phyloP scores from a whole-genome alignment of 1,140 invertebrate genomes.

The Oryctes rhinoceros region DNA sequence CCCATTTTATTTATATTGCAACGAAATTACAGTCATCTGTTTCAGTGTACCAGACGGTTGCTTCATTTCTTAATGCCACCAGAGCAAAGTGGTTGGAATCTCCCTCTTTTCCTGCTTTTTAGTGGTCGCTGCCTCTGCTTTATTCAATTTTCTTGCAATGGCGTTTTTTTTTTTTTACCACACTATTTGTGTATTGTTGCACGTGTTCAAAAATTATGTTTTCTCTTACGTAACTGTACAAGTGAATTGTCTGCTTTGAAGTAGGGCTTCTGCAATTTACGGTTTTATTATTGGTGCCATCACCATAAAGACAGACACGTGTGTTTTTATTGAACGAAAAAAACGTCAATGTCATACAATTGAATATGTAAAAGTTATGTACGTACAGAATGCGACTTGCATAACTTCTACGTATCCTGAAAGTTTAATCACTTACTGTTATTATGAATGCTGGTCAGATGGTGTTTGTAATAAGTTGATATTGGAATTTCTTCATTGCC shows the following conservation, averaged over 20 bases:
- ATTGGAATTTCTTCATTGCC: not conserved
- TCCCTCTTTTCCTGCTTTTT: too few species aligned
- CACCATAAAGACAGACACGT: too few species aligned
- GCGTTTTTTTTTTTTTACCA: too few species aligned
- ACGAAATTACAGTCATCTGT: not conserved
- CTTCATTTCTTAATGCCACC: not conserved
- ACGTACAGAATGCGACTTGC: not conserved
- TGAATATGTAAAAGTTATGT: not conserved
- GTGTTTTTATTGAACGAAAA: not conserved
- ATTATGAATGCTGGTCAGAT: not conserved
- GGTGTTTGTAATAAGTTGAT: not conserved
- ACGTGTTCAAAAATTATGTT: too few species aligned
- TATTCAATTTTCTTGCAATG: too few species aligned
- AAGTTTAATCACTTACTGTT: conserved; percentile 11
- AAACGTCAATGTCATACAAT: conserved; percentile 1
- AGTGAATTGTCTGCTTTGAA: too few species aligned
- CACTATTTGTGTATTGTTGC: too few species aligned
- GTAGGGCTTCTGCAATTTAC: too few species aligned
- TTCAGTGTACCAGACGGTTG: not conserved
- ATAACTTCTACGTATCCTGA: not conserved
- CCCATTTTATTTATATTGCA: conserved; percentile 12
- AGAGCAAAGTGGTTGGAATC: too few species aligned
- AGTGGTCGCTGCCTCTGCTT: too few species aligned
- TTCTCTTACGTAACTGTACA: too few species aligned
- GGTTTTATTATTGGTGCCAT: too few species aligned